Percentiles rank a stretch among this genome's conserved stretches.
These are phyloP conservation scores for Endomychus coccineus DNA, from an alignment of 2,888 invertebrate species.

Conservation along the genomic window DNA sequence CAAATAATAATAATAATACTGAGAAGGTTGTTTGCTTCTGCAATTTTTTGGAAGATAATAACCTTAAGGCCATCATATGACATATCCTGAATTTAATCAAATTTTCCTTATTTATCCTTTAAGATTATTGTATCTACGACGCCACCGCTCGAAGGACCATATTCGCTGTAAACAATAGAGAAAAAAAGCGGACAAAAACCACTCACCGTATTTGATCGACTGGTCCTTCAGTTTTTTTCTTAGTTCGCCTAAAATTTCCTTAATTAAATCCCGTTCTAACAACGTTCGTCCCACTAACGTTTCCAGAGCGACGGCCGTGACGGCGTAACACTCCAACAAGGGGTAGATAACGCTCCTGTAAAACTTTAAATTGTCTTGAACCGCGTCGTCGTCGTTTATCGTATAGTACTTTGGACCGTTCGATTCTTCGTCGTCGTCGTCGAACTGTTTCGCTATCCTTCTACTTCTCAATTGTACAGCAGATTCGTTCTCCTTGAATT, in stretches of 20 bases:
- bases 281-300: conserved; percentile 50
- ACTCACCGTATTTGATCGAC: conserved; percentile 56
- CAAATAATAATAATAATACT: too few relatives aligned
- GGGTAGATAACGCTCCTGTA: conserved; percentile 59
- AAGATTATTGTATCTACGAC: too few relatives aligned
- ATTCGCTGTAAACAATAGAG: too few relatives aligned
- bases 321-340: conserved; percentile 65
- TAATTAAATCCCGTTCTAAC: conserved; percentile 60
- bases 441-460: conserved; percentile 47
- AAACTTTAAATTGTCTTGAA: conserved; percentile 32
- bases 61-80: too few relatives aligned
- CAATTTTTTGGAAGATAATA: too few relatives aligned
- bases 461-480: conserved; percentile 38
- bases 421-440: conserved; percentile 38
- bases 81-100: too few relatives aligned
- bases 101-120: too few relatives aligned
- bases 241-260: conserved; percentile 58
- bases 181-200: too few relatives aligned
- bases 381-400: conserved; percentile 26
- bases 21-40: too few relatives aligned
- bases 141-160: too few relatives aligned
- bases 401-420: conserved; percentile 32
- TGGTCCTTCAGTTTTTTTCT: conserved; percentile 55
- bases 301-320: conserved; percentile 54
- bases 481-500: conserved; percentile 9